Evolutionary conservation across 2,888 invertebrate genomes (phyloP), one percentile per base, ranked within the genome.

Genomic region (Pseudeuparius sepicola): DNA sequence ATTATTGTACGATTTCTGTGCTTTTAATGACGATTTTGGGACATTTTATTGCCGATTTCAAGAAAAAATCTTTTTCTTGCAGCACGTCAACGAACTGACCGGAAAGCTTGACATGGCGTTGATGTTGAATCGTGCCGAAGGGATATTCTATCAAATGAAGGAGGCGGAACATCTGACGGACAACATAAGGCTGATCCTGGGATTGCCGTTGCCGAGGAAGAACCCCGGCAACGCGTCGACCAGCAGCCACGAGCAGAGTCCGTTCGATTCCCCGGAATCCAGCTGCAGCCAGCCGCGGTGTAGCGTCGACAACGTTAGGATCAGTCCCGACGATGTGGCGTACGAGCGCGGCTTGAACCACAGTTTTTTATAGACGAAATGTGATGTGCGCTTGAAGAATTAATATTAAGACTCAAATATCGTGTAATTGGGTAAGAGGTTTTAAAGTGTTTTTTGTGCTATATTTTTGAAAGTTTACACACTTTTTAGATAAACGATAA

Each of bases 21-120:
- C n/a, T n/a, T n/a, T n/a, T n/a, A n/a, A n/a, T n/a, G n/a, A n/a
- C n/a, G n/a, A n/a, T n/a, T n/a, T n/a, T n/a, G n/a, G n/a, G n/a
- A n/a, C n/a, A n/a, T n/a, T n/a, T n/a, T n/a, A n/a, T n/a, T n/a
- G n/a, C n/a, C n/a, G n/a, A n/a, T n/a, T n/a, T n/a, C n/a, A n/a
- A n/a, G n/a, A n/a, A n/a, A n/a, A n/a, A n/a, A n/a, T n/a, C n/a
- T n/a, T 39, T 4, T 41, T 40, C 50, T 71, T 70, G 6, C 65
- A 92, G 89, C 93, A 97, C 57, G 84, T 97, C 42, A 98, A 98
- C 64, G 96, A 97, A 58, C 66, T 97, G 43, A 85, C 89, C 7
- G 77, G 86, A 59, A 76, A 81, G 43, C 77, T 97, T 30, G 81
- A 93, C 54, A 68, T 97, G 5, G 78, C 84, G 39, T 71, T 76